Evolutionary conservation across 2,113 vertebrate genomes (phyloP), one percentile per base, ranked within the genome.

Genomic region (Lethenteron camtschaticum): DNA sequence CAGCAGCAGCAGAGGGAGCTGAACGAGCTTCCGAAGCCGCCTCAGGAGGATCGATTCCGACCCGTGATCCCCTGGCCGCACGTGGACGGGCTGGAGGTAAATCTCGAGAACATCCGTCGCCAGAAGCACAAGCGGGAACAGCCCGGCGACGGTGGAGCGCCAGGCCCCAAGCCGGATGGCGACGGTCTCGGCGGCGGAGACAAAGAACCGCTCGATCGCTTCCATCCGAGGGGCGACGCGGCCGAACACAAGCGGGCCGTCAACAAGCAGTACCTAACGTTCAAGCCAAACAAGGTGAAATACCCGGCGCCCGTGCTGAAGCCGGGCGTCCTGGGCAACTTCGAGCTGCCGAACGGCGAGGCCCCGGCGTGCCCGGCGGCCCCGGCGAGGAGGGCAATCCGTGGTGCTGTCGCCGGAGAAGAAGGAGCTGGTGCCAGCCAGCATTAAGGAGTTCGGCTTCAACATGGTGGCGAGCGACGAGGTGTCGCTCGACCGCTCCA

Each of bases 381-480:
- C 90, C 89, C 56, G 94, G 94, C 76, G 94, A 99, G 75, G 87
- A 81, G 70, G 88, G 84, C 1, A 89, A 92, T 79, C 80, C 85
- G 6, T 89, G 73, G 78, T 92, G 73, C 81, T 96, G 72, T 88
- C 90, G 74, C 74, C 86, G 57, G 94, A 99, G 75, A 89, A 90
- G 80, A 95, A 95, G 78, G 86, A 90, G 4, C 76, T 85, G 0
- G 71, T 88, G 76, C 89, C 94, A 81, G 82, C 82, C 76, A 89
- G 89, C 80, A 86, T 99, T 78, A 96, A 91, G 76, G 94, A 99
- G 77, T 99, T 95, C 79, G 94, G 94, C 74, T 99, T 99, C 82
- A 99, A 99, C 79, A 99, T 99, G 92, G 94, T 96, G 75, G 94
- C 87, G 57, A 99, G 94, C 72, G 92, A 99, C 74, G 90, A 95